Evolutionary conservation across 2,797 vertebrate genomes (phyloP).

Genomic region (Peromyscus melanophrys): DNA sequence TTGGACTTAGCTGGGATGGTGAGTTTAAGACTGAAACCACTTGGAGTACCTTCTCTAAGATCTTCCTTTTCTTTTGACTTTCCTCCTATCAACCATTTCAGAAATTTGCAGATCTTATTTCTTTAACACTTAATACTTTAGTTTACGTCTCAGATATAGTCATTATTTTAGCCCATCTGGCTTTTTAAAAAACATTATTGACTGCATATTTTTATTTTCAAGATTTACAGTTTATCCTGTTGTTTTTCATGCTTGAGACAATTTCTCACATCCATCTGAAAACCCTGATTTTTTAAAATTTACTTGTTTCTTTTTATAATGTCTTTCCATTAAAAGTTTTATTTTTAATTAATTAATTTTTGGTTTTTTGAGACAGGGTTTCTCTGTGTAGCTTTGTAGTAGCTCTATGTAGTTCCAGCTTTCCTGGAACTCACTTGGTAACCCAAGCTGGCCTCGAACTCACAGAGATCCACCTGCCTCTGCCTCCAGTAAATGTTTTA

Average conservation of each 20-base stretch:
- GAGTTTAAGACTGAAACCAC: neutral
- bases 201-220: constrained; percentile 35
- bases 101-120: neutral
- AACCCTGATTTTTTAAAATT: constrained; percentile 33
- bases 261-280: neutral
- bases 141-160: neutral
- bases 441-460: too few species aligned
- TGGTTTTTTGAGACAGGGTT: too few species aligned
- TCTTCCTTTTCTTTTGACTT: neutral
- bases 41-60: neutral
- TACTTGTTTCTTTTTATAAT: neutral
- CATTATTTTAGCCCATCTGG: neutral
- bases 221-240: constrained; percentile 39
- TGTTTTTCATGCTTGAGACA: constrained; percentile 7
- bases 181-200: neutral
- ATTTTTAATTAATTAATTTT: neutral
- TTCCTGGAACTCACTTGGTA: too few species aligned
- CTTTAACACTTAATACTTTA: neutral
- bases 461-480: too few species aligned
- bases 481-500: neutral
- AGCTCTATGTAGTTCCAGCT: too few species aligned
- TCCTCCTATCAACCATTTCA: neutral
- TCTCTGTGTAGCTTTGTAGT: too few species aligned
- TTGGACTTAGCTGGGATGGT: neutral
- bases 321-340: neutral